Percentiles rank a stretch among this genome's conserved stretches.
Conservation (phyloP, 2,888 invertebrate genomes). For the Polydrusus cervinus region DNA sequence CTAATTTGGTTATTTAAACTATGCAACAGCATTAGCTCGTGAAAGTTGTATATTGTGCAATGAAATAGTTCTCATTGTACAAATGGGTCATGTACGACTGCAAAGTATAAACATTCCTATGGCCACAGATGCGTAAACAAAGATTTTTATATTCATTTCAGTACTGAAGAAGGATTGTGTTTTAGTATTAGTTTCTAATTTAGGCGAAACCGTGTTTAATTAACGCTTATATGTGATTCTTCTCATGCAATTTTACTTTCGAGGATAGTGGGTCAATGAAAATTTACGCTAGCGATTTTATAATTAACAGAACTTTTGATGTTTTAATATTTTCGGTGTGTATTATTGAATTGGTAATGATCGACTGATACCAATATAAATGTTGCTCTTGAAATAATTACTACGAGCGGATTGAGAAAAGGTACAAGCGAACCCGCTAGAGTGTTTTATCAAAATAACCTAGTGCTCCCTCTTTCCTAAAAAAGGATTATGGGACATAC, state of each 20-base stretch:
- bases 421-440: too few species aligned
- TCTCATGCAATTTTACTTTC: slow-evolving; percentile 20
- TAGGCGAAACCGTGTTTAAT: slow-evolving; percentile 45
- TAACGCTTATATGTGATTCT: slow-evolving; percentile 30
- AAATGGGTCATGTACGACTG: slow-evolving; percentile 51
- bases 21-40: slow-evolving; percentile 28
- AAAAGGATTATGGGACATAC: too few species aligned
- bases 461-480: too few species aligned
- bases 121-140: slow-evolving; percentile 50
- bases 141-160: slow-evolving; percentile 31
- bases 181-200: slow-evolving; percentile 42
- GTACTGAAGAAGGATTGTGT: slow-evolving; percentile 23
- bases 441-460: too few species aligned
- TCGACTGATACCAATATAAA: too few species aligned
- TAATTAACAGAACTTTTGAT: background rate
- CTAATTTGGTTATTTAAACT: slow-evolving; percentile 32
- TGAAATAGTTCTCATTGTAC: slow-evolving; percentile 44
- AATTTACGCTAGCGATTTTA: slow-evolving; percentile 11
- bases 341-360: background rate
- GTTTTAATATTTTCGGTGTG: background rate
- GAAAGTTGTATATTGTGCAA: slow-evolving; percentile 35
- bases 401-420: too few species aligned
- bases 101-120: slow-evolving; percentile 43
- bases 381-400: too few species aligned
- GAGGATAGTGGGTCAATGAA: slow-evolving; percentile 44